A percentile compares a stretch with the other conserved stretches of the same genome.
phyloP scores from a whole-genome alignment of 2,888 invertebrate species.

The Drosophila barbarae region DNA sequence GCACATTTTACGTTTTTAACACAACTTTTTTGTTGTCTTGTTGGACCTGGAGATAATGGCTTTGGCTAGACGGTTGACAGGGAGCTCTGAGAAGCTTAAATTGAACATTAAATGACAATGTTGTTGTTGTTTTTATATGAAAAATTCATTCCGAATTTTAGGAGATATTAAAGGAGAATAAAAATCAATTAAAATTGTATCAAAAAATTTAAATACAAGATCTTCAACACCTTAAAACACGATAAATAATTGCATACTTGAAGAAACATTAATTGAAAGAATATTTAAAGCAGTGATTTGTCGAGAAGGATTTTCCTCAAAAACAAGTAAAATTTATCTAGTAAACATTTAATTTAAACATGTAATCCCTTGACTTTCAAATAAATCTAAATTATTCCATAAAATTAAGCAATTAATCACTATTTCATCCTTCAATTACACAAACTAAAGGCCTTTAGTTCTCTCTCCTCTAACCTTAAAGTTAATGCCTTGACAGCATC shows the following conservation, averaged over 20 bases:
- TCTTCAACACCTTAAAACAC: no score
- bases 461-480: conserved; percentile 1
- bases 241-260: no score
- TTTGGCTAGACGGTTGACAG: background rate
- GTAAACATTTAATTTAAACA: background rate
- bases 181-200: background rate
- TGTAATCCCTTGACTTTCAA: background rate
- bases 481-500: background rate
- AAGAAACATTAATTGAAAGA: no score
- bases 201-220: no score
- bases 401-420: background rate
- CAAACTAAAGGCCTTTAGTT: background rate
- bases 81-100: background rate
- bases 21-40: background rate
- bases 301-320: background rate
- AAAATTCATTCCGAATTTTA: background rate
- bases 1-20: conserved; percentile 23
- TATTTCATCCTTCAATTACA: background rate
- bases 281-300: no score
- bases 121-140: background rate
- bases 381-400: background rate
- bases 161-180: no score
- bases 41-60: background rate
- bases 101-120: background rate
- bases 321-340: background rate